phyloP scores from a whole-genome alignment of 2,888 invertebrate species.

The Caradrina kadenii region DNA sequence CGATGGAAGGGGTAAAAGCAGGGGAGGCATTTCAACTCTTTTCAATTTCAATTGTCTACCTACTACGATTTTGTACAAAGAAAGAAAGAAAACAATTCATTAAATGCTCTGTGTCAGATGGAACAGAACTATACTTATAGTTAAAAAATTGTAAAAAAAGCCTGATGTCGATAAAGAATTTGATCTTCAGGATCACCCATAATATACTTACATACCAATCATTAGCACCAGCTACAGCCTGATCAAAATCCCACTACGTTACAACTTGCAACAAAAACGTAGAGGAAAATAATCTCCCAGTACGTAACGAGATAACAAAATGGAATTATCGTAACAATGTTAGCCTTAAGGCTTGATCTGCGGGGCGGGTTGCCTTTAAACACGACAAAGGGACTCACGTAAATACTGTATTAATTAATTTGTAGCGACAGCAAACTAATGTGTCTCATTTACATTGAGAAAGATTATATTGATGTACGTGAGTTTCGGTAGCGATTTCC shows the following conservation, averaged over 20 bases:
- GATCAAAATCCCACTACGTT: conserved; percentile 1
- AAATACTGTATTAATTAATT: conserved; percentile 87
- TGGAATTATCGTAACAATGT: conserved; percentile 44
- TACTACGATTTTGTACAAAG: too few species aligned
- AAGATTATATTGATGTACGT: conserved; percentile 15
- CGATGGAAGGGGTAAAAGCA: too few species aligned
- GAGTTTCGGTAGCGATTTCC: neutral
- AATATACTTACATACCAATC: too few species aligned
- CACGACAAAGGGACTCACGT: conserved; percentile 83
- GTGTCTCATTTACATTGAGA: conserved; percentile 28
- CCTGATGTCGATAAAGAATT: too few species aligned
- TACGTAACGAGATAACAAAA: conserved; percentile 36
- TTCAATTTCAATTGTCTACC: too few species aligned
- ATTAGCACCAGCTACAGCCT: too few species aligned
- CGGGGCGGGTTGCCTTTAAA: conserved; percentile 72
- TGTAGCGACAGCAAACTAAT: conserved; percentile 75
- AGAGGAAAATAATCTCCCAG: conserved; percentile 28
- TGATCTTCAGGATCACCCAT: too few species aligned
- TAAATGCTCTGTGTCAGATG: too few species aligned
- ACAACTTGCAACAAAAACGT: conserved; percentile 4
- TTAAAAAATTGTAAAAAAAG: too few species aligned
- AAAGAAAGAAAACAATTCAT: too few species aligned
- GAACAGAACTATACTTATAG: too few species aligned
- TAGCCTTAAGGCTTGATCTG: conserved; percentile 71
- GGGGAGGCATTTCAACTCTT: too few species aligned